Evolutionary conservation across 2,113 vertebrate genomes (phyloP).

Genomic region (Tetraodon nigroviridis): DNA sequence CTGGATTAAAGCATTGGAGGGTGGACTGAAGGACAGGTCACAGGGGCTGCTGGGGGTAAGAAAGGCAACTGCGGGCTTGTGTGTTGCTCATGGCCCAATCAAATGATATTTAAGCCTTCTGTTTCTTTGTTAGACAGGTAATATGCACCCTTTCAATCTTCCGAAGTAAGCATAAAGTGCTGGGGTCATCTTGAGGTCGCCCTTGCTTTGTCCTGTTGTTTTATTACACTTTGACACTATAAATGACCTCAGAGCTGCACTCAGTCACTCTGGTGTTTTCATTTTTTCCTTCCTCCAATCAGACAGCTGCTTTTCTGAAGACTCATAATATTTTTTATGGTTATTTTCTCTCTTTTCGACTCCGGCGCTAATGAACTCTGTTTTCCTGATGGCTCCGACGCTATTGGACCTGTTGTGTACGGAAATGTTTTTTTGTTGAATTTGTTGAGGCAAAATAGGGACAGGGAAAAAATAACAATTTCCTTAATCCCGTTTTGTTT

Average conservation of each 20-base stretch:
- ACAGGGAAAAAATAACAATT: constrained; percentile 36
- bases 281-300: neutral
- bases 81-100: constrained; percentile 43
- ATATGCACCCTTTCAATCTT: constrained; percentile 10
- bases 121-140: constrained; percentile 36
- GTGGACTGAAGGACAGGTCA: constrained; percentile 63
- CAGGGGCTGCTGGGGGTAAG: constrained; percentile 47
- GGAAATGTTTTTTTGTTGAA: constrained; percentile 56
- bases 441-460: constrained; percentile 34
- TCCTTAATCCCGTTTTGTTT: constrained; percentile 47
- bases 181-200: too few relatives aligned
- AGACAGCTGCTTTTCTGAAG: constrained; percentile 17
- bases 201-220: too few relatives aligned
- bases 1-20: constrained; percentile 57
- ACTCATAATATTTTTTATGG: constrained; percentile 26
- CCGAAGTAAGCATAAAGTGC: too few relatives aligned
- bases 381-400: constrained; percentile 31
- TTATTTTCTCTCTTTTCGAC: neutral
- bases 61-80: constrained; percentile 48
- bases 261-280: constrained; percentile 23
- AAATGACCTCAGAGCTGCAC: constrained; percentile 28
- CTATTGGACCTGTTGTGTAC: constrained; percentile 32
- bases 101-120: too few relatives aligned
- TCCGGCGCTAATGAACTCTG: constrained; percentile 11
- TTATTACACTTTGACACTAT: constrained; percentile 1